phyloP scores from a whole-genome alignment of 2,113 vertebrate species.

The Apteryx mantelli region DNA sequence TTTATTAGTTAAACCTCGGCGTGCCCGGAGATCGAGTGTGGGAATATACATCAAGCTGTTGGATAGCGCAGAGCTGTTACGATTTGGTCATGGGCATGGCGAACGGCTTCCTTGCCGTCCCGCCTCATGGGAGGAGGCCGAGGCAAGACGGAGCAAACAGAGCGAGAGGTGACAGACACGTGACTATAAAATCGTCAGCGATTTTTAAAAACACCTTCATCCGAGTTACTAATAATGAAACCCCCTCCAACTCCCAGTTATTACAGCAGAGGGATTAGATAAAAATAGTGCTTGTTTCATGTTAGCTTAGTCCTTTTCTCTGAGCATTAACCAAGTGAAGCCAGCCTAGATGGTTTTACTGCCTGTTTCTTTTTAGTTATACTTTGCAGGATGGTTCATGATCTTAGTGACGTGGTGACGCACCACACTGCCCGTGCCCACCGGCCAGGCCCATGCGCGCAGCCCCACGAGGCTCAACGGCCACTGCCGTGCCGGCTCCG shows the following conservation, averaged over 20 bases:
- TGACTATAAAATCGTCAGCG: neutral
- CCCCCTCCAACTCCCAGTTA: constrained; percentile 61
- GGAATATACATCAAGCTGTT: neutral
- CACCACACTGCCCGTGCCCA: no score
- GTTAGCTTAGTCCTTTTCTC: neutral
- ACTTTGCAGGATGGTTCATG: neutral
- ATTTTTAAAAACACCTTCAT: constrained; percentile 36
- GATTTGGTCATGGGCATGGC: neutral
- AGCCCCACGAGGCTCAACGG: no score
- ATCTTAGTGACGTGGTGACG: neutral
- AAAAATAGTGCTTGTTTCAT: constrained; percentile 62
- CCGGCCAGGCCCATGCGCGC: no score
- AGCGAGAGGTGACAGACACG: constrained; percentile 34
- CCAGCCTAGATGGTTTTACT: neutral
- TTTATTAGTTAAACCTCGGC: neutral
- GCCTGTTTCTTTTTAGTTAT: neutral
- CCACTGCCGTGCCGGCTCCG: neutral
- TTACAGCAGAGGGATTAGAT: constrained; percentile 57
- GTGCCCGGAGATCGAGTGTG: neutral
- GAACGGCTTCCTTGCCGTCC: neutral
- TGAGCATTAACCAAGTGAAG: neutral
- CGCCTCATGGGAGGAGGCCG: neutral
- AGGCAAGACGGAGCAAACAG: neutral
- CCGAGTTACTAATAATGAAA: constrained; percentile 57
- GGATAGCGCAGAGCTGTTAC: neutral